Percentiles rank a stretch among this genome's conserved stretches.
phyloP scores from a whole-genome alignment of 2,113 vertebrate genomes.

The Catharus minimus region DNA sequence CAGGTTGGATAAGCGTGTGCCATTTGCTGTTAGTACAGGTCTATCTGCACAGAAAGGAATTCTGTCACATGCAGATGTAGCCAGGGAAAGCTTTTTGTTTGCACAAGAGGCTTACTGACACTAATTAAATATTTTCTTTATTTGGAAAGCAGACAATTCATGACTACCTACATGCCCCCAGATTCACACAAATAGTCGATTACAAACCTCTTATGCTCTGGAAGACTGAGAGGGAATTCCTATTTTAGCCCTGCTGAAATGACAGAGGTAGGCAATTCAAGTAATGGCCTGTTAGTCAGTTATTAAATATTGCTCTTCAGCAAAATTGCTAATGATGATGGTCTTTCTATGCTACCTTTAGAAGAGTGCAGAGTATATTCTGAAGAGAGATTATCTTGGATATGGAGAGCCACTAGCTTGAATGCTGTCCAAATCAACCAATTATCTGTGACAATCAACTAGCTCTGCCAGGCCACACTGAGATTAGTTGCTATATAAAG shows the following conservation, averaged over 20 bases:
- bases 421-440: conserved; percentile 48
- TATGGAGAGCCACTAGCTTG: conserved; percentile 17
- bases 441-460: conserved; percentile 48
- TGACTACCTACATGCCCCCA: neutral
- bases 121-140: conserved; percentile 25
- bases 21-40: neutral
- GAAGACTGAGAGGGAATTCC: conserved; percentile 2
- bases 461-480: conserved; percentile 12
- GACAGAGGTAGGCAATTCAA: conserved; percentile 35
- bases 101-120: neutral
- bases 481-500: conserved; percentile 36
- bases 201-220: neutral
- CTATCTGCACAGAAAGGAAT: neutral
- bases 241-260: conserved; percentile 19
- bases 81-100: conserved; percentile 2
- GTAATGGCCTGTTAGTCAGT: conserved; percentile 29
- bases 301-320: conserved; percentile 54
- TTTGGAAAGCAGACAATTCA: conserved; percentile 1
- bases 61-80: neutral
- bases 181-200: conserved; percentile 2
- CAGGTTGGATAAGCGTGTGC: neutral
- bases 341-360: conserved; percentile 23
- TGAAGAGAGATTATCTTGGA: conserved; percentile 31
- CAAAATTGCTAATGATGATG: conserved; percentile 49
- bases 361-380: conserved; percentile 18